Evolutionary conservation across 2,797 vertebrate genomes (phyloP).

Genomic region (Muscicapa comitata): DNA sequence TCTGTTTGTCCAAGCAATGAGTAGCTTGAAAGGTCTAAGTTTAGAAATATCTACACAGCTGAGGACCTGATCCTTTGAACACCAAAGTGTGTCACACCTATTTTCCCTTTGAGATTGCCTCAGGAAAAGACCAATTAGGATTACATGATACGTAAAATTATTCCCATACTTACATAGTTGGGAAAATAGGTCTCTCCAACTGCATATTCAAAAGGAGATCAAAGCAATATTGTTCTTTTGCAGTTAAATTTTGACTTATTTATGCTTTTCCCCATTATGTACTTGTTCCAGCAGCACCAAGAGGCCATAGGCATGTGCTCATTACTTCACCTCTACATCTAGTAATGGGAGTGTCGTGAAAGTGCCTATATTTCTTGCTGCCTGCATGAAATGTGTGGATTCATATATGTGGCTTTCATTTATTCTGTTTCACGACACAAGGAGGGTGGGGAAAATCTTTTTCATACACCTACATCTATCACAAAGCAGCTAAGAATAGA

Average conservation of each 20-base stretch:
- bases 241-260: constrained; percentile 8
- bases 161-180: background rate
- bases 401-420: constrained; percentile 15
- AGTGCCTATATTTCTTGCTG: background rate
- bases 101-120: background rate
- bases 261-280: background rate
- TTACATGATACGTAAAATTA: background rate
- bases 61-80: background rate
- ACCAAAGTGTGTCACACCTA: background rate
- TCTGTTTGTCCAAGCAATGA: background rate
- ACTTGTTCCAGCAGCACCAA: background rate
- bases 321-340: background rate
- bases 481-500: constrained; percentile 70
- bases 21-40: background rate
- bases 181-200: constrained; percentile 2
- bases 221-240: constrained; percentile 17
- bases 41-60: background rate
- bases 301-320: background rate
- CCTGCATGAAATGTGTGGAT: background rate
- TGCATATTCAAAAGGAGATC: background rate
- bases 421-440: constrained; percentile 25
- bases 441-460: constrained; percentile 29
- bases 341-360: background rate
- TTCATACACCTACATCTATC: constrained; percentile 64
- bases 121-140: constrained; percentile 39